phyloP scores from a whole-genome alignment of 2,797 vertebrate genomes.

The Vipera latastei region DNA sequence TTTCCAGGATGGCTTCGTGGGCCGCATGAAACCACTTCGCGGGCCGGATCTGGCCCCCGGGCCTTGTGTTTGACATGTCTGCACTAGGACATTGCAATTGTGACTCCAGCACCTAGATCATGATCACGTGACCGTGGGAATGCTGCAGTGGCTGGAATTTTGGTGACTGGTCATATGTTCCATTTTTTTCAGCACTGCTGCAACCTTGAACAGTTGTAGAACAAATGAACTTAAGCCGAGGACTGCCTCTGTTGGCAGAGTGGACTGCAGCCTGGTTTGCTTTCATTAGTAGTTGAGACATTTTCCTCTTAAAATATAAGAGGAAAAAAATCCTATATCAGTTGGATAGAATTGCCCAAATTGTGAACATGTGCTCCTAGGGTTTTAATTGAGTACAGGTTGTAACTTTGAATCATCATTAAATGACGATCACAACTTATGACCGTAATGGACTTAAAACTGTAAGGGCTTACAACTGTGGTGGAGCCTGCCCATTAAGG shows the following conservation, averaged over 20 bases:
- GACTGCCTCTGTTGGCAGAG: background rate
- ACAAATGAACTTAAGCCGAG: background rate
- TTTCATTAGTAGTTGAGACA: background rate
- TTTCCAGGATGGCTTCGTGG: no score
- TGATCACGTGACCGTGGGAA: background rate
- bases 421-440: background rate
- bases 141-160: background rate
- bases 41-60: no score
- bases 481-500: background rate
- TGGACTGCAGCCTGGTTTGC: background rate
- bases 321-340: background rate
- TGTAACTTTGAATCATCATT: background rate
- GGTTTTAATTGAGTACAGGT: background rate
- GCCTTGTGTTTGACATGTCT: no score
- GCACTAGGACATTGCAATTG: background rate
- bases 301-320: background rate
- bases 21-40: no score
- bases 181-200: background rate
- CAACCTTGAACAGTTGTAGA: background rate
- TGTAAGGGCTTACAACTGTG: background rate
- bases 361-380: background rate
- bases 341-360: background rate
- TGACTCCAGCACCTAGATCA: background rate
- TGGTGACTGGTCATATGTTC: background rate
- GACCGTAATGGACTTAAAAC: background rate